Evolutionary conservation across 2,113 vertebrate species (phyloP).

Genomic region (Bucco capensis): DNA sequence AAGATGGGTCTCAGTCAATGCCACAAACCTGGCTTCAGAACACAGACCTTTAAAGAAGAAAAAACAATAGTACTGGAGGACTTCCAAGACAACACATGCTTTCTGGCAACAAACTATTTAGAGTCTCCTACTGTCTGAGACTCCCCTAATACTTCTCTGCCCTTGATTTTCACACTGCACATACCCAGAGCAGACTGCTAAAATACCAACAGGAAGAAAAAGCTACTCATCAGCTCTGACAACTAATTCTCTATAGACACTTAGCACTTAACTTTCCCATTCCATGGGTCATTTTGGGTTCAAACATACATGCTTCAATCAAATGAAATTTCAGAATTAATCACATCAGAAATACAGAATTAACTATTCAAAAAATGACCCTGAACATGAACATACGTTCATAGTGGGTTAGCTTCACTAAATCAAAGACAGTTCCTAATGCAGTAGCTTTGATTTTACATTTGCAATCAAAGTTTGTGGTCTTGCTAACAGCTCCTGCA

Average conservation of each 20-base stretch:
- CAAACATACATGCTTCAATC: neutral
- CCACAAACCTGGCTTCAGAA: neutral
- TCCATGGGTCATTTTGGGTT: neutral
- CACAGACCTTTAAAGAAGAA: neutral
- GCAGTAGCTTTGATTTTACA: neutral
- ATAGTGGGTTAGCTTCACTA: neutral
- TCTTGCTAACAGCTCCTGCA: neutral
- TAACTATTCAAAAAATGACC: neutral
- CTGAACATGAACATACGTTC: fast-evolving
- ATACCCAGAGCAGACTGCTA: neutral
- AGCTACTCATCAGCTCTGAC: neutral
- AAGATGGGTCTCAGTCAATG: neutral
- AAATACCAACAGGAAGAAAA: neutral
- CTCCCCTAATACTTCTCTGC: neutral
- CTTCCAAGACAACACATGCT: neutral
- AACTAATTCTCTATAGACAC: neutral
- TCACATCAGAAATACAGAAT: neutral
- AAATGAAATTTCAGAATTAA: neutral
- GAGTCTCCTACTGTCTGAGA: neutral
- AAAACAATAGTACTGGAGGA: neutral
- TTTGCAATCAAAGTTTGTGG: neutral
- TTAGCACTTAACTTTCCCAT: neutral
- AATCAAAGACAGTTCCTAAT: neutral
- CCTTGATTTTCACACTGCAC: neutral
- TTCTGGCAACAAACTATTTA: neutral